These are phyloP conservation scores for Panorpa germanica DNA, from an alignment of 2,888 invertebrate species.

Conservation along the genomic window DNA sequence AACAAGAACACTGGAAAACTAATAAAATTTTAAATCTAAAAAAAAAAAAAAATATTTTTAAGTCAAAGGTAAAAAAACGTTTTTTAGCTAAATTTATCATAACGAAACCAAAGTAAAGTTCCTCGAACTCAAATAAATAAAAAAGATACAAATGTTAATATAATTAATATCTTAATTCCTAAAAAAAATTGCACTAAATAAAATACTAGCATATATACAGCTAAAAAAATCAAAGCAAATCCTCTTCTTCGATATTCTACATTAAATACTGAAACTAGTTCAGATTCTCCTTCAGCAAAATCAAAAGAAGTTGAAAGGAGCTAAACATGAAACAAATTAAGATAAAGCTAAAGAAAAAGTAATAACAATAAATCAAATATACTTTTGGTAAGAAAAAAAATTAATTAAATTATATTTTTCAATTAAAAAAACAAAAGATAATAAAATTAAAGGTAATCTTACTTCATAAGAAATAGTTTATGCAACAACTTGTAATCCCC, in stretches of 20 bases:
- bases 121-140: constrained; percentile 39
- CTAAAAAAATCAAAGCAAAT: constrained; percentile 47
- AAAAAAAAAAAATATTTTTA: constrained; percentile 34
- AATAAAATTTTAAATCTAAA: constrained; percentile 24
- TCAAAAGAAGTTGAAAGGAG: constrained; percentile 49
- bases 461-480: constrained; percentile 56
- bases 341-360: no score
- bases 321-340: constrained; percentile 33
- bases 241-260: constrained; percentile 44
- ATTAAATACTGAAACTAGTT: constrained; percentile 57
- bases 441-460: constrained; percentile 37
- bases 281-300: constrained; percentile 54
- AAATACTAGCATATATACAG: constrained; percentile 40
- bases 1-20: no score
- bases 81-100: constrained; percentile 47
- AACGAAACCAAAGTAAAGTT: constrained; percentile 42
- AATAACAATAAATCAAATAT: constrained; percentile 28
- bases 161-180: constrained; percentile 27
- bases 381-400: constrained; percentile 25
- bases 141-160: constrained; percentile 29
- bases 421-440: constrained; percentile 30
- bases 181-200: constrained; percentile 36
- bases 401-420: constrained; percentile 26
- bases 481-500: constrained; percentile 38
- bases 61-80: constrained; percentile 33